These are phyloP conservation scores for Amphipoea lucens DNA, from an alignment of 2,888 invertebrate genomes.

Conservation along the genomic window DNA sequence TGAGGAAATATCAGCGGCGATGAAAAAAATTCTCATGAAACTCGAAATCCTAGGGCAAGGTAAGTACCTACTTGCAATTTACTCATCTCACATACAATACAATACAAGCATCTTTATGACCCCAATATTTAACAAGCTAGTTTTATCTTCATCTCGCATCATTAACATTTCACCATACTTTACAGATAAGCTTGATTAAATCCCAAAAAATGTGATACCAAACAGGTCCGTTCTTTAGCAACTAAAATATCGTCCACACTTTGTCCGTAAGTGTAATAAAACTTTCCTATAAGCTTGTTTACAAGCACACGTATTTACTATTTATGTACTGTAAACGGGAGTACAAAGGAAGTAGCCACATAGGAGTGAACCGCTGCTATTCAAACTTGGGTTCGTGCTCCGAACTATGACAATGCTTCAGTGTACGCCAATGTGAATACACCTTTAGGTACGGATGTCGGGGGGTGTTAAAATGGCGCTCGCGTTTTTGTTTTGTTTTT, in stretches of 20 bases:
- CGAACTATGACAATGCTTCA: constrained; percentile 87
- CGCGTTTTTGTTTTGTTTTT: constrained; percentile 29
- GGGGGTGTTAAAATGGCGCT: constrained; percentile 76
- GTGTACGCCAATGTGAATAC: constrained; percentile 82
- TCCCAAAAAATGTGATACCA: constrained; percentile 15
- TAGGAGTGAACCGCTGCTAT: constrained; percentile 76
- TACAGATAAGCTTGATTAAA: constrained; percentile 1
- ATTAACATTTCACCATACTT: constrained; percentile 1
- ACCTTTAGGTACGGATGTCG: constrained; percentile 80
- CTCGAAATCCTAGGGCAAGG: not conserved
- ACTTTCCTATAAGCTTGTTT: constrained; percentile 82
- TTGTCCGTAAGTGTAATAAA: constrained; percentile 75
- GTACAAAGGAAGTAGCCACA: constrained; percentile 83
- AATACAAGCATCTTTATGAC: not conserved
- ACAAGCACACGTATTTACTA: constrained; percentile 82
- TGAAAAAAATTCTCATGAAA: not conserved
- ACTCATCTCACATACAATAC: not conserved
- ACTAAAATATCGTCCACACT: constrained; percentile 64
- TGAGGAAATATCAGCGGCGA: not conserved
- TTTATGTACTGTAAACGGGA: constrained; percentile 83
- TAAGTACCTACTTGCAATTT: not conserved
- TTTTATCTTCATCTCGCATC: too few relatives aligned
- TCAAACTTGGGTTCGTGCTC: constrained; percentile 79
- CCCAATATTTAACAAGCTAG: not conserved
- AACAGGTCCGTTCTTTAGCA: constrained; percentile 31